Conservation (phyloP, 2,113 vertebrate species). For the Pandion haliaetus region DNA sequence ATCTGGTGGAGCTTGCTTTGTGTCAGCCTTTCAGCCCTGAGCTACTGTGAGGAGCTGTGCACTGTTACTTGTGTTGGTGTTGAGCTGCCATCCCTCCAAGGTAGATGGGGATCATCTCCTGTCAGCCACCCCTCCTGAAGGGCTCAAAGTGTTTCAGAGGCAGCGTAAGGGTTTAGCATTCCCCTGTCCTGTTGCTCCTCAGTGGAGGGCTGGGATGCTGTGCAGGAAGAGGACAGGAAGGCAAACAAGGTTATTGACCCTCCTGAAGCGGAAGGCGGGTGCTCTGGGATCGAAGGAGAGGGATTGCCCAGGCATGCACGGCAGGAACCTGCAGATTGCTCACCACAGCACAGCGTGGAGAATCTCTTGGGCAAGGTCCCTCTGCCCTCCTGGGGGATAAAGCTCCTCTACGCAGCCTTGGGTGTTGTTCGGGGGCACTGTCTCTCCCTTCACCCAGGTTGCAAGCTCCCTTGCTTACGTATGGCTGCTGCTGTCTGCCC, state of each 20-base stretch:
- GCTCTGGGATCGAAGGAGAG: neutral
- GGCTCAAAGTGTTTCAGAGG: neutral
- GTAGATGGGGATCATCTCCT: too few relatives aligned
- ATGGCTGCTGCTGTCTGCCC: neutral
- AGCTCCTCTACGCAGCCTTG: accelerated
- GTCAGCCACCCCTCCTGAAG: neutral
- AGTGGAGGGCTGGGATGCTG: accelerated
- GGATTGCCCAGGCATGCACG: neutral
- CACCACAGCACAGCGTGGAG: accelerated
- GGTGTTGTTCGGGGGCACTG: neutral
- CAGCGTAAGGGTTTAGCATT: neutral
- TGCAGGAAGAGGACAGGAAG: neutral
- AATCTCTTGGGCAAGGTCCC: neutral
- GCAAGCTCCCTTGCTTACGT: accelerated
- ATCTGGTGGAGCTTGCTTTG: neutral
- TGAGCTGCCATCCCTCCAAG: neutral
- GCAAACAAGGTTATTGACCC: neutral
- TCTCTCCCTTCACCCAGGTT: accelerated
- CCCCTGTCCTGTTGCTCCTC: neutral
- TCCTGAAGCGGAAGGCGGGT: neutral
- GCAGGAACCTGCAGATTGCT: neutral
- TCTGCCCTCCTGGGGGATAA: neutral
- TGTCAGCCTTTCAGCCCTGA: neutral
- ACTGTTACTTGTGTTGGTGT: neutral
- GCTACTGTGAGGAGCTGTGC: neutral